Base-by-base conservation (phyloP, 2,113 vertebrate genomes). In the Tautogolabrus adspersus region DNA sequence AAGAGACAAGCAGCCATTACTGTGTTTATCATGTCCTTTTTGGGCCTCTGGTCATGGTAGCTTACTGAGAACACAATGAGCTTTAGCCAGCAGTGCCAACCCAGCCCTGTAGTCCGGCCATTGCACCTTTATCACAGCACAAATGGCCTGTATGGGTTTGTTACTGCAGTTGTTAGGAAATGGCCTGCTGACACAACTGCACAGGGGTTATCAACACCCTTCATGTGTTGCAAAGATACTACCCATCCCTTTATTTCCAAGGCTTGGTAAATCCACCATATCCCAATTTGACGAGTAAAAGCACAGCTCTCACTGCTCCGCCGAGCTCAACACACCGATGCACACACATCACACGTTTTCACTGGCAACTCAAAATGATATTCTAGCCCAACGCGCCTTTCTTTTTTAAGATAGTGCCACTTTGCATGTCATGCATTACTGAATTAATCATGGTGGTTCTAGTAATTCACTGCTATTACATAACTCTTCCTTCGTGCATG, bases 1-100 rank as follows among this genome's bases (percentile, higher is more conserved):
- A n/a, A 61, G 67, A 72, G 67, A 72, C 67, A 15, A 23, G 42
- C 40, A 40, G 57, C 57, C 40, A 22, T 47, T 52, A 3, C 22
- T 15, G 56, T 56, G 38, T 55, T 23, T 49, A 66, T 60, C 46
- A 23, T 60, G 47, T 77, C 34, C 49, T 13, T 19, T 42, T 72
- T 19, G n/a, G 57, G 42, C 63, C 62, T 72, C 49, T n/a, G 62
- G 63, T 77, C 51, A 67, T 23, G 63, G 49, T 12, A n/a, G 22
- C 67, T 66, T 42, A 37, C 22, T 58, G 34, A 63, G 62, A 71
- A 23, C 59, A 69, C 60, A 37, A 23, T 47, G 34, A 60, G 44
- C 49, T 52, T 44, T 8, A 52, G 21, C 42, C 44, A 34, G 46
- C 23, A 46, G 40, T 26, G 34, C 19, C 58, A 22, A 7, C 23